These are phyloP conservation scores for Megalonaias nervosa DNA, from an alignment of 1,140 invertebrate species.

Conservation along the genomic window DNA sequence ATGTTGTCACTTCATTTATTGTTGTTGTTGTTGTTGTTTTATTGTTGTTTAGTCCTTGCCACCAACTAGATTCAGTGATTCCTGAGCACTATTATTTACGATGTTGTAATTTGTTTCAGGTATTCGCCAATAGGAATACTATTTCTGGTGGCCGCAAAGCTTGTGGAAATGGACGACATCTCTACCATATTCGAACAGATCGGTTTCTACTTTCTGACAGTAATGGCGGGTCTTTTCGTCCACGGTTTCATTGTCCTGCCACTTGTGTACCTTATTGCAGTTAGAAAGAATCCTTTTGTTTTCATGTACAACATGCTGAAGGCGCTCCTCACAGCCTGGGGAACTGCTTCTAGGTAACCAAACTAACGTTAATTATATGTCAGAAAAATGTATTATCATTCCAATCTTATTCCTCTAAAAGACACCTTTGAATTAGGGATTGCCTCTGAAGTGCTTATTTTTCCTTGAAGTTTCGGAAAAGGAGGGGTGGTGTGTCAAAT, in stretches of 20 bases:
- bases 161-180: constrained; percentile 86
- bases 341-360: constrained; percentile 68
- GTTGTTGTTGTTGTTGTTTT: too few species aligned
- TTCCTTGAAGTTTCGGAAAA: too few species aligned
- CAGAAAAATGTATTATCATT: too few species aligned
- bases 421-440: too few species aligned
- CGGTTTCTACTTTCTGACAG: constrained; percentile 66
- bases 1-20: too few species aligned
- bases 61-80: too few species aligned
- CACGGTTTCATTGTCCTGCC: constrained; percentile 69
- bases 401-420: too few species aligned
- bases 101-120: constrained; percentile 70
- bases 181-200: constrained; percentile 55
- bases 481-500: background rate
- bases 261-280: constrained; percentile 61
- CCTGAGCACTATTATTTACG: too few species aligned
- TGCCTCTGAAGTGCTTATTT: too few species aligned
- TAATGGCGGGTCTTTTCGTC: constrained; percentile 61
- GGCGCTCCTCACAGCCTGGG: constrained; percentile 67
- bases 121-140: constrained; percentile 92
- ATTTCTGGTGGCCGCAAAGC: constrained; percentile 90
- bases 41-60: too few species aligned
- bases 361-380: background rate
- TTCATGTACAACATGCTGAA: constrained; percentile 61
- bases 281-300: constrained; percentile 64